Conservation (phyloP, 2,113 vertebrate genomes). For the Alligator sinensis region DNA sequence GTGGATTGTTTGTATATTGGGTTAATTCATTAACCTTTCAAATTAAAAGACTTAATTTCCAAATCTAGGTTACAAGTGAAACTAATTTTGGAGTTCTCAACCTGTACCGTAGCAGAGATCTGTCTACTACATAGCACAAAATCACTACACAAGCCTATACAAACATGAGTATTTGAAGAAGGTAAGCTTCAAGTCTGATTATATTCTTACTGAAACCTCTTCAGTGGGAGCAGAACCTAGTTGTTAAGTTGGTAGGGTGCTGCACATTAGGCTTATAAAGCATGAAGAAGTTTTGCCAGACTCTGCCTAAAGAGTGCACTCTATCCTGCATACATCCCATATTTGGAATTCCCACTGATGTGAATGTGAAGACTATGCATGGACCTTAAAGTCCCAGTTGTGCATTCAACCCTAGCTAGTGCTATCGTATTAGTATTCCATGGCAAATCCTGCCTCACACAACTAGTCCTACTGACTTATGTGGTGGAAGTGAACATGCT, state of each 20-base stretch:
- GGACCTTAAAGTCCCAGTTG: not conserved
- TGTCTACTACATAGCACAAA: not conserved
- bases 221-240: not conserved
- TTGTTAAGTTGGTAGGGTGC: not conserved
- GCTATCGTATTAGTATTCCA: not conserved
- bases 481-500: not conserved
- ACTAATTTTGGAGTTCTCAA: conserved; percentile 5
- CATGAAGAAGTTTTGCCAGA: not conserved
- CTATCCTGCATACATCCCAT: not conserved
- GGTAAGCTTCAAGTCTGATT: not conserved
- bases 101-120: not conserved
- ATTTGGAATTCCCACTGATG: not conserved
- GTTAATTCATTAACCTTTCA: not conserved
- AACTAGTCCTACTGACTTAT: not conserved
- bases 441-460: not conserved
- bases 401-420: not conserved
- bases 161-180: not conserved
- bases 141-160: not conserved
- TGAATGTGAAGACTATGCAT: not conserved
- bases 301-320: not conserved
- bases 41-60: not conserved
- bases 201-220: not conserved
- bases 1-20: not conserved
- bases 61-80: not conserved
- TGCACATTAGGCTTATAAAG: not conserved